Conservation (phyloP, 2,888 invertebrate species). For the Clepsis dumicolana region DNA sequence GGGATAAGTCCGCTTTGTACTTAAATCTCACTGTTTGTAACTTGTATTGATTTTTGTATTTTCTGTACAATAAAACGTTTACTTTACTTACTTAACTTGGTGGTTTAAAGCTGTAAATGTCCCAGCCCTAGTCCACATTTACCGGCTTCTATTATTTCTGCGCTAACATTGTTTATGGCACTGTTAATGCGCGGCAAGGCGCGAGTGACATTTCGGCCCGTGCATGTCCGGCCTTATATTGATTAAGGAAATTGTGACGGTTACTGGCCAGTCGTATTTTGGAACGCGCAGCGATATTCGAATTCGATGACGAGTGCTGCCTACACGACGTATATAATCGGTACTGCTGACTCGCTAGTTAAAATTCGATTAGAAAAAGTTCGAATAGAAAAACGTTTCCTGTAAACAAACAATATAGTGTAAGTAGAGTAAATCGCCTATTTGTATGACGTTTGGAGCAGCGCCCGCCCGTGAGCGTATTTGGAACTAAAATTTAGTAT, state of each 20-base stretch:
- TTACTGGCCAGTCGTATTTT: slow-evolving; percentile 3
- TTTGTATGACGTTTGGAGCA: too few species aligned
- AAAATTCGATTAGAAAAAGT: neutral
- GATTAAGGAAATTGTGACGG: slow-evolving; percentile 41
- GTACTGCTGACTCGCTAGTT: neutral
- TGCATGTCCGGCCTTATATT: slow-evolving; percentile 41
- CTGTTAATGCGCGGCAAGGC: slow-evolving; percentile 67
- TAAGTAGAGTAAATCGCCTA: too few species aligned
- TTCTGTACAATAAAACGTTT: too few species aligned
- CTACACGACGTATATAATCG: neutral
- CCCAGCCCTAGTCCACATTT: slow-evolving; percentile 55
- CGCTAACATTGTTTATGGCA: slow-evolving; percentile 78
- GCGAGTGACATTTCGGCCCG: slow-evolving; percentile 68
- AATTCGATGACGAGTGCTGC: neutral
- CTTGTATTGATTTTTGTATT: too few species aligned
- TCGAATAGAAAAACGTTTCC: neutral
- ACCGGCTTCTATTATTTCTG: slow-evolving; percentile 78
- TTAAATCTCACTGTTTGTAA: too few species aligned
- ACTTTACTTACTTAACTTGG: too few species aligned
- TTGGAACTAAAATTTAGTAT: too few species aligned
- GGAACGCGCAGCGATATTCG: neutral
- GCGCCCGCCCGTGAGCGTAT: too few species aligned
- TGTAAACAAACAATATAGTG: too few species aligned
- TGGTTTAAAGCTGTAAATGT: neutral
- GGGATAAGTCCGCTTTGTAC: too few species aligned